phyloP scores from a whole-genome alignment of 2,113 vertebrate genomes.

The Trochalopteron elliotii region DNA sequence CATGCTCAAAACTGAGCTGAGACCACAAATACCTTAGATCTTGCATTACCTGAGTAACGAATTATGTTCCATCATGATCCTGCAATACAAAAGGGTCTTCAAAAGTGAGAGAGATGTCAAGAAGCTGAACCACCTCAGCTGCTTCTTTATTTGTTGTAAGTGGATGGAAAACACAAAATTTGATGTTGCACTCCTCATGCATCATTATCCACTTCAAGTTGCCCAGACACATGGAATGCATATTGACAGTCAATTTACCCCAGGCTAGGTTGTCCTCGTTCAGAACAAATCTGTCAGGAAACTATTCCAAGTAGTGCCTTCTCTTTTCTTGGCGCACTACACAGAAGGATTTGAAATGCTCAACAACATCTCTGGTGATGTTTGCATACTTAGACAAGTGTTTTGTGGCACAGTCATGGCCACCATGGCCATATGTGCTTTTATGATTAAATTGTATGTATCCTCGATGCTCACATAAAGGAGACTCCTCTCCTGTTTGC shows the following conservation, averaged over 20 bases:
- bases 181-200: not conserved
- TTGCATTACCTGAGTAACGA: not conserved
- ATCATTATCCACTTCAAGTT: not conserved
- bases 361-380: not conserved
- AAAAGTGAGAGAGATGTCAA: not conserved
- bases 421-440: rapidly evolving
- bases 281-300: not conserved
- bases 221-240: not conserved
- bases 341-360: not conserved
- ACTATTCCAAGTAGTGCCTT: not conserved
- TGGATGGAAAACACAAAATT: not conserved
- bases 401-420: rapidly evolving
- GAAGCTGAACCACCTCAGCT: not conserved
- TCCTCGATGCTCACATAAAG: rapidly evolving
- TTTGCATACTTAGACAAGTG: not conserved
- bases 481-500: not conserved
- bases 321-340: not conserved
- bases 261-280: not conserved
- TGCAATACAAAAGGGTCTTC: not conserved
- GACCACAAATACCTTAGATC: not conserved
- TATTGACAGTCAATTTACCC: not conserved
- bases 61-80: not conserved
- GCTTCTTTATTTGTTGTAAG: not conserved
- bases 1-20: not conserved
- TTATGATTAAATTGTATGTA: not conserved